Evolutionary conservation across 2,797 vertebrate species (phyloP).

Genomic region (Girardinus metallicus): DNA sequence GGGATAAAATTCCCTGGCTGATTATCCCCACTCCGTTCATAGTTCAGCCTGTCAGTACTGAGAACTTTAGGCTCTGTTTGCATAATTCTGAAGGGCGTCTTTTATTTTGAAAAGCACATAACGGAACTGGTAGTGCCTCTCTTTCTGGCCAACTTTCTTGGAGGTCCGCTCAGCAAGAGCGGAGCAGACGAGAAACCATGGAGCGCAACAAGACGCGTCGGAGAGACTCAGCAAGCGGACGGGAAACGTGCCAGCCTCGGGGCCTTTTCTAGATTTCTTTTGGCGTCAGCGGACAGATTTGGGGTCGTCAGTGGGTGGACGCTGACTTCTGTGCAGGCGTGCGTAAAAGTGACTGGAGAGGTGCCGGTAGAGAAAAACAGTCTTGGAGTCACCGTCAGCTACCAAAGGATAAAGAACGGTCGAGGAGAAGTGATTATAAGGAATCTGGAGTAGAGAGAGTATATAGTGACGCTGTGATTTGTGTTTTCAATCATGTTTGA

Average conservation of each 20-base stretch:
- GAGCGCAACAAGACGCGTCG: constrained; percentile 71
- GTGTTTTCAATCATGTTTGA: neutral
- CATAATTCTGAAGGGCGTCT: neutral
- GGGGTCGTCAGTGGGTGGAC: constrained; percentile 21
- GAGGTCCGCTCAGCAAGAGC: constrained; percentile 46
- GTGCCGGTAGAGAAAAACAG: constrained; percentile 19
- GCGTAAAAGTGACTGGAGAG: constrained; percentile 49
- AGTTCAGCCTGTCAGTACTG: too few species aligned
- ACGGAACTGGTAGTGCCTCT: constrained; percentile 34
- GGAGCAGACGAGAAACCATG: constrained; percentile 62
- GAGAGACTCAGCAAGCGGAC: constrained; percentile 48
- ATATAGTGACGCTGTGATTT: neutral
- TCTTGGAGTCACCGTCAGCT: constrained; percentile 39
- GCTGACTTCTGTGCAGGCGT: constrained; percentile 17
- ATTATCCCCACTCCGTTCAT: too few species aligned
- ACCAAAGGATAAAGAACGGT: constrained; percentile 23
- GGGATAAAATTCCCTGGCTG: neutral
- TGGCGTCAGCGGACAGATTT: constrained; percentile 8
- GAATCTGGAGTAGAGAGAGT: neutral
- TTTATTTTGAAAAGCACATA: constrained; percentile 49
- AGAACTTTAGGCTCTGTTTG: neutral
- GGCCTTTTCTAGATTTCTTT: constrained; percentile 39
- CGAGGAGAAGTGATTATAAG: constrained; percentile 19
- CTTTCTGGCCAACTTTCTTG: neutral
- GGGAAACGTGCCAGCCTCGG: constrained; percentile 36